Base-by-base conservation (phyloP, 2,888 invertebrate species). In the Meteorus colon region DNA sequence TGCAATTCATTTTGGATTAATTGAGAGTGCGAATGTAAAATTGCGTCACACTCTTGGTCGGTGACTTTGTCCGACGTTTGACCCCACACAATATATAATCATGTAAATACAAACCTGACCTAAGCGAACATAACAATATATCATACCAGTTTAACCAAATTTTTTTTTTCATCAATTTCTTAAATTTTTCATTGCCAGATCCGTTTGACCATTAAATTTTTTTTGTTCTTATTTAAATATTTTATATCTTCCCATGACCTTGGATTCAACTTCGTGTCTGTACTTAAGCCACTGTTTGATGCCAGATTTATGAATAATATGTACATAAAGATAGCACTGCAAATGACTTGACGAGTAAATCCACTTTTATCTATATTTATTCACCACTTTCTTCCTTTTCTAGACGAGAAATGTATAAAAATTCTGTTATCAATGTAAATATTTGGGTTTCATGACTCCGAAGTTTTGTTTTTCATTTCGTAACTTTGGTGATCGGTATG, bases 1-100 rank as follows among this genome's bases (percentile, higher is more conserved):
- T 45, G 51, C 55, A 24, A 27, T 59, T 31, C 16, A n/a, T 16
- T 19, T 31, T 41, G 41, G 12, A 59, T n/a, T 31, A 69, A 69
- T 75, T 75, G 73, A 72, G 73, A 55, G 37, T 75, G 55, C 67
- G 19, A 65, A 19, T 19, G 55, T 19, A 8, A 55, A 55, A 55
- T 55, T 55, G 16, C n/a, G 5, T 14, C 34, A 34, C 34, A 63
- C 8, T n/a, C 41, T 19, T 16, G 24, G 41, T n/a, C 24, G 12
- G 19, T 65, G 65, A 65, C 65, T 37, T 65, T 65, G 16, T 6
- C 41, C 65, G 37, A 41, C 41, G 34, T 71, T 45, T 66, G 34
- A 48, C 41, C 45, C 37, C n/a, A 37, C 45, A 65, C 34, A 71
- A 60, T 16, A 68, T 72, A 59, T 27, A 19, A 48, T 66, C 48